phyloP scores from a whole-genome alignment of 2,113 vertebrate species.

The Dinomys branickii region DNA sequence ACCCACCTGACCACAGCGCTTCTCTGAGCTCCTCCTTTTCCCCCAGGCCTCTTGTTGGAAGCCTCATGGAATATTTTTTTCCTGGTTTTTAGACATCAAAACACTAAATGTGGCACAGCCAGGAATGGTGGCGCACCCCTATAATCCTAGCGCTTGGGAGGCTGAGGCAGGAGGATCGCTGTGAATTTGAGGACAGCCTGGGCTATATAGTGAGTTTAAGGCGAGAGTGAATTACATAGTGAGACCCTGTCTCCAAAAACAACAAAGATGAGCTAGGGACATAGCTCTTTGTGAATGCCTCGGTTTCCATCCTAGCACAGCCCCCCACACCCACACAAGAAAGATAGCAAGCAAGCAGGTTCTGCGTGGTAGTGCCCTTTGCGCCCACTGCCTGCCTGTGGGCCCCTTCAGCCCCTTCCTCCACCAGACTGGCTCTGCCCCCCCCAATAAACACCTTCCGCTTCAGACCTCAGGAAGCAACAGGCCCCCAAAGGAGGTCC shows the following conservation, averaged over 20 bases:
- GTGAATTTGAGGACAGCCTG: background rate
- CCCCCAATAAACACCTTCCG: background rate
- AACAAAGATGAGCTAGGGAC: background rate
- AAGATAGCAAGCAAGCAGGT: rapidly evolving
- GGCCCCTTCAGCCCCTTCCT: background rate
- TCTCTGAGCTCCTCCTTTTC: background rate
- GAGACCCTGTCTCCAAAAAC: background rate
- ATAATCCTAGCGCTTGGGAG: background rate
- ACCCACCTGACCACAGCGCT: background rate
- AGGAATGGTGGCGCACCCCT: background rate
- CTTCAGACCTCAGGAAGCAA: background rate
- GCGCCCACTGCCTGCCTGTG: background rate
- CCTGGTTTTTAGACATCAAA: background rate
- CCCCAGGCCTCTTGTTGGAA: background rate
- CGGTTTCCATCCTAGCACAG: background rate
- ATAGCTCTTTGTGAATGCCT: background rate
- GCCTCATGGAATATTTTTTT: background rate
- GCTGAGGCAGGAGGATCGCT: background rate
- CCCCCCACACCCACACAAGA: background rate
- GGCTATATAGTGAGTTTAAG: background rate
- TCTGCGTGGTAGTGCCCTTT: background rate
- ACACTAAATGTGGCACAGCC: background rate
- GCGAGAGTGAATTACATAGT: background rate
- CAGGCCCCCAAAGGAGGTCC: background rate
- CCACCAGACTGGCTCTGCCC: background rate